These are phyloP conservation scores for Zenarchopterus dispar DNA, from an alignment of 2,797 vertebrate species.

Conservation along the genomic window DNA sequence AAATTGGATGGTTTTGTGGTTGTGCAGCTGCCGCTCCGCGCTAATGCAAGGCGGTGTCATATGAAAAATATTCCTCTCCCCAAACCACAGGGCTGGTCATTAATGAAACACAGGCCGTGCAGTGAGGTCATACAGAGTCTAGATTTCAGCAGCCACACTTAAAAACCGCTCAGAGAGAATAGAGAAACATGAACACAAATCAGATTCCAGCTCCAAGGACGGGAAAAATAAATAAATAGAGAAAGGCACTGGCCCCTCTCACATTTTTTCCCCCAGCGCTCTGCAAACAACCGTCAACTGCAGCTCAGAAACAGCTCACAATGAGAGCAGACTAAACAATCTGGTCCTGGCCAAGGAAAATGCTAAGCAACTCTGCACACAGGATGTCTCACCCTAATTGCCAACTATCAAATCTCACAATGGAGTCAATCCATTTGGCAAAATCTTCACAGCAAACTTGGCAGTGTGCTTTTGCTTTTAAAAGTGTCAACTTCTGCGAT, in stretches of 20 bases:
- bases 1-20: constrained; percentile 92
- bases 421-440: constrained; percentile 90
- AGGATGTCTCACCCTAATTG: constrained; percentile 88
- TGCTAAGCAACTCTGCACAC: constrained; percentile 90
- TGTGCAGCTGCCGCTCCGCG: constrained; percentile 92
- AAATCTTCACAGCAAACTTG: constrained; percentile 78
- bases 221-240: constrained; percentile 86
- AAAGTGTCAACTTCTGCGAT: constrained; percentile 76
- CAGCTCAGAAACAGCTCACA: constrained; percentile 90
- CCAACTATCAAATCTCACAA: constrained; percentile 88
- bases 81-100: constrained; percentile 93
- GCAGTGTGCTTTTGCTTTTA: constrained; percentile 68
- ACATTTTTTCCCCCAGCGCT: constrained; percentile 86
- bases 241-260: constrained; percentile 82
- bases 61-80: constrained; percentile 97
- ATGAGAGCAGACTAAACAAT: constrained; percentile 97
- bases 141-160: constrained; percentile 95
- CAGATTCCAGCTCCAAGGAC: constrained; percentile 91
- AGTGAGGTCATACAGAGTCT: constrained; percentile 97
- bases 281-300: constrained; percentile 93
- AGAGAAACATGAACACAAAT: constrained; percentile 94
- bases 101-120: constrained; percentile 97
- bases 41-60: constrained; percentile 94
- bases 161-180: constrained; percentile 91
- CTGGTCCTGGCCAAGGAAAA: constrained; percentile 86